Evolutionary conservation across 2,113 vertebrate genomes (phyloP), one percentile per base, ranked within the genome.

Genomic region (Colinus virginianus): DNA sequence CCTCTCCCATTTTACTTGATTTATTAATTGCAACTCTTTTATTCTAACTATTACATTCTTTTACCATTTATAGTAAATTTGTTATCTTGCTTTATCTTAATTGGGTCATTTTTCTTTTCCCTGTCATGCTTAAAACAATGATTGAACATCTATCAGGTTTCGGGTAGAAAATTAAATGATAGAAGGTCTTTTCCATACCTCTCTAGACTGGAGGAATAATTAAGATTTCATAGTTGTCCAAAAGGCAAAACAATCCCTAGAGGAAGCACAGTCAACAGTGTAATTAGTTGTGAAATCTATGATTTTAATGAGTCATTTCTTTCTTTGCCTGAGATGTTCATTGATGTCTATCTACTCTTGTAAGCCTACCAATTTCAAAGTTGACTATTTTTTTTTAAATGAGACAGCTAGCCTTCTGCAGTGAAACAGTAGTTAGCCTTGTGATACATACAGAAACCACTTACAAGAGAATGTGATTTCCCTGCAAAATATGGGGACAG

Each of bases 261-360:
- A 85, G 87, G 64, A 94, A 95, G 68, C 32, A 84, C 3, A 71
- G 43, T 91, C 90, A 87, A 89, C 71, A 93, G 72, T 63, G 59
- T 62, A 90, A 77, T 84, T 81, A 94, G 32, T 93, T 92, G 69
- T 78, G 58, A 92, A 91, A 94, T 88, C 72, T 58, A 55, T 40
- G 28, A 49, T 64, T 93, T 87, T 81, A 88, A 83, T 78, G 48
- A 59, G n/a, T 66, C 15, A 0, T 90, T 96, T 78, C 28, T 59
- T 90, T 95, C 87, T 87, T 87, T 74, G 51, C 81, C 62, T 81
- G 61, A 94, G 56, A 34, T 63, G 12, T 36, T 94, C 15, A 85
- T 93, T 79, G 48, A 83, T 77, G 51, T 62, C 23, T 85, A 13
- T 62, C 23, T 85, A 13, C 21, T 46, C 23, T 80, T 92, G 17